These are phyloP conservation scores for Chrysolina oricalcia DNA, from an alignment of 2,888 invertebrate species.

Conservation along the genomic window DNA sequence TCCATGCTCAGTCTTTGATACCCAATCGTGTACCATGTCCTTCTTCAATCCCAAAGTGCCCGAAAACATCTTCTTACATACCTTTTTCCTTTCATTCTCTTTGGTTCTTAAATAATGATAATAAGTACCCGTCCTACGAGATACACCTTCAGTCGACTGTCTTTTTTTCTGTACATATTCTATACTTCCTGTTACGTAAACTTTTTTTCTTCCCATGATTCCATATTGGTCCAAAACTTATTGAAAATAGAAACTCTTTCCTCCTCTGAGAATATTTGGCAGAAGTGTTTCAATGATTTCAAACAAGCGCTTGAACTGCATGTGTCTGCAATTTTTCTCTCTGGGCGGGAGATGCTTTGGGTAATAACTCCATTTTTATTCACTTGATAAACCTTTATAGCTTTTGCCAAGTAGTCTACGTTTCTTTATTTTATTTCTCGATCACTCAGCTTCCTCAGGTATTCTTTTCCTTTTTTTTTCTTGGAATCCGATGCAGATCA, in stretches of 20 bases:
- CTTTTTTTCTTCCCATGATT: conserved; percentile 28
- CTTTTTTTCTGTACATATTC: conserved; percentile 22
- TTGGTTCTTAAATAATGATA: conserved; percentile 27
- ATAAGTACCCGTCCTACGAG: conserved; percentile 27
- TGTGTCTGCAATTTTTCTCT: neutral
- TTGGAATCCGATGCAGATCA: too few relatives aligned
- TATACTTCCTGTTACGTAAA: conserved; percentile 28
- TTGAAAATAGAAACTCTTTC: conserved; percentile 8
- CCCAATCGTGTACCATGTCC: too few relatives aligned
- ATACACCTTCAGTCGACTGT: conserved; percentile 20
- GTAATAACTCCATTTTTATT: too few relatives aligned
- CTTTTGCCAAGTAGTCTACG: too few relatives aligned
- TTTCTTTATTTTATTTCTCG: neutral
- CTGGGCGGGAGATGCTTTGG: neutral
- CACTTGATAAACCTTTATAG: too few relatives aligned
- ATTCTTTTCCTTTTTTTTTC: too few relatives aligned
- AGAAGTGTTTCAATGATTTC: neutral
- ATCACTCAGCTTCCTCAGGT: too few relatives aligned
- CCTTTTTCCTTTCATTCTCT: conserved; percentile 19
- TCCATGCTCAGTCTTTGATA: too few relatives aligned
- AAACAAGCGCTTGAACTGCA: neutral
- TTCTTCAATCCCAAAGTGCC: conserved; percentile 1
- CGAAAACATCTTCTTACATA: conserved; percentile 14
- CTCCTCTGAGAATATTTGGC: too few relatives aligned
- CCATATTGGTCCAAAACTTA: conserved; percentile 32